A percentile compares a stretch with the other conserved stretches of the same genome.
Evolutionary conservation across 1,140 invertebrate genomes (phyloP).

Genomic region (Zaprionus africanus): DNA sequence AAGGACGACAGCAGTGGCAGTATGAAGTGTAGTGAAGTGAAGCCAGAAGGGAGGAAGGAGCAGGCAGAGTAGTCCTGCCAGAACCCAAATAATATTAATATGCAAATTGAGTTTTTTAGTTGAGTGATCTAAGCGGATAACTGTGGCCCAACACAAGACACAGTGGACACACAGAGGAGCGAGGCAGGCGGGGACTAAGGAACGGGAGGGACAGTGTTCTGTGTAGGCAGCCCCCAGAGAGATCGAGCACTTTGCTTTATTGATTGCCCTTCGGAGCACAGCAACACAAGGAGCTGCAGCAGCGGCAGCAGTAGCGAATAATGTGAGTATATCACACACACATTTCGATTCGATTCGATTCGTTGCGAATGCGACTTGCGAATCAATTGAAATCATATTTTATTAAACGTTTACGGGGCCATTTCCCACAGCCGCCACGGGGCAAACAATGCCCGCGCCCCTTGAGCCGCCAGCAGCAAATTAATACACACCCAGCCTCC

Average conservation of each 20-base stretch:
- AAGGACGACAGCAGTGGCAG: constrained; percentile 36
- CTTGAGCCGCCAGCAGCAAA: constrained; percentile 31
- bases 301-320: constrained; percentile 26
- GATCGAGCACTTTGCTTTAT: constrained; percentile 68
- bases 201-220: constrained; percentile 9
- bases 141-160: constrained; percentile 40
- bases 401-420: constrained; percentile 78
- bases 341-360: constrained; percentile 47
- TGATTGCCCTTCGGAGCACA: constrained; percentile 53
- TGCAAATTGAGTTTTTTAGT: constrained; percentile 84
- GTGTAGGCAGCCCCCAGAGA: constrained; percentile 34
- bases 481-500: constrained; percentile 23
- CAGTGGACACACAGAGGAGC: constrained; percentile 43
- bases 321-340: constrained; percentile 59
- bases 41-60: constrained; percentile 2
- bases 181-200: constrained; percentile 32
- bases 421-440: constrained; percentile 70
- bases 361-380: constrained; percentile 71
- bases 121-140: constrained; percentile 84
- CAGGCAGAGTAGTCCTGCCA: constrained; percentile 35
- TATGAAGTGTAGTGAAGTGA: not conserved
- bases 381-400: constrained; percentile 82
- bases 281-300: not conserved
- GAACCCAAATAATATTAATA: constrained; percentile 82
- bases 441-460: constrained; percentile 37